A percentile compares a stretch with the other conserved stretches of the same genome.
Conservation (phyloP, 1,140 invertebrate genomes). For the Cydia amplana region DNA sequence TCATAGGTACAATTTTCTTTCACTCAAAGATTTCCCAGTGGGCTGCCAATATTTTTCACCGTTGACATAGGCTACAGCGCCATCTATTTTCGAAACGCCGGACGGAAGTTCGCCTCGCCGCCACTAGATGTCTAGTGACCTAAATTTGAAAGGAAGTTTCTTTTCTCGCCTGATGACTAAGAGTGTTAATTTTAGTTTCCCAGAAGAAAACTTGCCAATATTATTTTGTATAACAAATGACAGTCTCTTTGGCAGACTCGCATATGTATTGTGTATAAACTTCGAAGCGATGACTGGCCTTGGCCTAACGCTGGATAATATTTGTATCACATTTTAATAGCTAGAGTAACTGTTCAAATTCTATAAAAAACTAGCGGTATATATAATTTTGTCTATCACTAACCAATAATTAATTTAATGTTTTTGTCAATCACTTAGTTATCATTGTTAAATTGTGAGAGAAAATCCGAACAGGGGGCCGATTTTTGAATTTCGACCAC, state of each 20-base stretch:
- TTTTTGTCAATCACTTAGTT: too few species aligned
- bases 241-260: constrained; percentile 20
- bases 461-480: too few species aligned
- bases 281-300: constrained; percentile 12
- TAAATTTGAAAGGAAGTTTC: constrained; percentile 36
- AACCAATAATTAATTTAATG: too few species aligned
- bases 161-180: constrained; percentile 38
- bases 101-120: constrained; percentile 38
- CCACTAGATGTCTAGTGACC: constrained; percentile 53
- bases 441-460: too few species aligned
- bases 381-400: too few species aligned
- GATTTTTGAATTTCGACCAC: too few species aligned
- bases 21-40: constrained; percentile 11
- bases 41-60: constrained; percentile 19
- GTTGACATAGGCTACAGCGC: constrained; percentile 40
- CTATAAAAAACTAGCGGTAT: too few species aligned
- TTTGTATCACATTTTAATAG: neutral
- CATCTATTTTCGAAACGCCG: constrained; percentile 43
- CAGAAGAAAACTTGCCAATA: constrained; percentile 37
- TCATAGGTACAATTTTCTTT: neutral
- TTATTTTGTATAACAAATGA: constrained; percentile 31
- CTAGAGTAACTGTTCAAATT: neutral
- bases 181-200: constrained; percentile 37
- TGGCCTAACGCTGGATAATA: constrained; percentile 2
- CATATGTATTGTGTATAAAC: constrained; percentile 17